A percentile compares a stretch with the other conserved stretches of the same genome.
Evolutionary conservation across 2,888 invertebrate genomes (phyloP).

Genomic region (Agelastica alni): DNA sequence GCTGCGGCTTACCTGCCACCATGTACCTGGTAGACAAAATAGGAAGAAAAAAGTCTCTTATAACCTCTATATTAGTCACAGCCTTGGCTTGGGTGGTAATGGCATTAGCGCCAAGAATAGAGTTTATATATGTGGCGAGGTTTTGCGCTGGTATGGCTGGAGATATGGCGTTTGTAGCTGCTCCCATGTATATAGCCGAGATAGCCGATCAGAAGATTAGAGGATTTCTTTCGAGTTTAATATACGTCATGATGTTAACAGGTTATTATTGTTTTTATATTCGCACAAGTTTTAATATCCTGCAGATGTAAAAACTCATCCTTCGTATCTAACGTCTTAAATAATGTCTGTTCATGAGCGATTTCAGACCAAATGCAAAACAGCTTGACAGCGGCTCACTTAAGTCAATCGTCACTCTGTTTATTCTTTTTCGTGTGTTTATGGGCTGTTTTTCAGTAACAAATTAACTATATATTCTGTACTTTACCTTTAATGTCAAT

Average conservation of each 20-base stretch:
- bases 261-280: too few relatives aligned
- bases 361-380: too few relatives aligned
- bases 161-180: slow-evolving; percentile 54
- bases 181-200: slow-evolving; percentile 56
- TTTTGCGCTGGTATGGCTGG: slow-evolving; percentile 53
- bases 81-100: slow-evolving; percentile 51
- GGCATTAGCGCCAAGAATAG: slow-evolving; percentile 46
- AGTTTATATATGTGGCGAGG: slow-evolving; percentile 49
- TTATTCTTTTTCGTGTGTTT: too few relatives aligned
- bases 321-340: too few relatives aligned
- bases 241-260: slow-evolving; percentile 55
- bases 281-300: too few relatives aligned
- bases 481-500: too few relatives aligned
- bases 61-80: slow-evolving; percentile 48
- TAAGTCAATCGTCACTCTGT: too few relatives aligned
- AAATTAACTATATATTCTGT: too few relatives aligned
- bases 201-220: slow-evolving; percentile 54
- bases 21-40: slow-evolving; percentile 50
- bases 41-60: slow-evolving; percentile 50
- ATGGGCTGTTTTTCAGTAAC: too few relatives aligned
- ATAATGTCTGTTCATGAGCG: too few relatives aligned
- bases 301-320: too few relatives aligned
- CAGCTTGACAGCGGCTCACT: too few relatives aligned
- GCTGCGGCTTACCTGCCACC: slow-evolving; percentile 49
- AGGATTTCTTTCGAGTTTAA: slow-evolving; percentile 53